Evolutionary conservation across 2,888 invertebrate genomes (phyloP).

Genomic region (Melinaea menophilus): DNA sequence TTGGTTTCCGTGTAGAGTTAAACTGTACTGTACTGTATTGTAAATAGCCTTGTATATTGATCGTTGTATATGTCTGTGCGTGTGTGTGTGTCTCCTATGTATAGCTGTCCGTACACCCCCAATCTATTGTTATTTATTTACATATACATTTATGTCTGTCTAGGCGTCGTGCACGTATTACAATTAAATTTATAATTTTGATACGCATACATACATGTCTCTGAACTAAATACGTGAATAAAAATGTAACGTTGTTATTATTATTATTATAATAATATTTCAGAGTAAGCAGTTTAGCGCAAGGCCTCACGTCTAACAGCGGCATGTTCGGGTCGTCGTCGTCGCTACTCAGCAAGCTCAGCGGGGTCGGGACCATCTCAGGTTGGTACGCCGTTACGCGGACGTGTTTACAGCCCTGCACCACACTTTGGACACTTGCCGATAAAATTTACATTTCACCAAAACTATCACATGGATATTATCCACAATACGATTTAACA

Average conservation of each 20-base stretch:
- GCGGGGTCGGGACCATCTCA: conserved; percentile 74
- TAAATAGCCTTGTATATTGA: conserved; percentile 53
- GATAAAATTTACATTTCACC: no score
- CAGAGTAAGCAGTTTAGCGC: conserved; percentile 76
- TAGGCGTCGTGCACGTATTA: conserved; percentile 20
- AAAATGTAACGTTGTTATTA: conserved; percentile 37
- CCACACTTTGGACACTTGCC: conserved; percentile 21
- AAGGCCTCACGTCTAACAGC: conserved; percentile 80
- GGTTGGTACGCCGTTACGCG: conserved; percentile 52
- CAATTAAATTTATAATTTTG: conserved; percentile 32
- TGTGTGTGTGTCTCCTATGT: conserved; percentile 41
- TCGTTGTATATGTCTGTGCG: conserved; percentile 41
- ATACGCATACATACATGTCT: conserved; percentile 18
- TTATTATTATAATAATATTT: conserved; percentile 35
- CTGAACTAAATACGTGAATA: conserved; percentile 10
- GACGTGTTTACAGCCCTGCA: conserved; percentile 31
- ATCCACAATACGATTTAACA: no score
- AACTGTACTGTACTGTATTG: conserved; percentile 36
- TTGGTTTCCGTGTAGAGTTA: conserved; percentile 17
- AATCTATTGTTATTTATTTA: conserved; percentile 32
- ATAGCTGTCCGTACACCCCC: conserved; percentile 42
- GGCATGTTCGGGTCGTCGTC: conserved; percentile 88
- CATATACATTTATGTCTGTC: conserved; percentile 50
- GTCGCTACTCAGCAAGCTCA: conserved; percentile 77
- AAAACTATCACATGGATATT: no score